phyloP scores from a whole-genome alignment of 2,888 invertebrate species.

The Pecten maximus region DNA sequence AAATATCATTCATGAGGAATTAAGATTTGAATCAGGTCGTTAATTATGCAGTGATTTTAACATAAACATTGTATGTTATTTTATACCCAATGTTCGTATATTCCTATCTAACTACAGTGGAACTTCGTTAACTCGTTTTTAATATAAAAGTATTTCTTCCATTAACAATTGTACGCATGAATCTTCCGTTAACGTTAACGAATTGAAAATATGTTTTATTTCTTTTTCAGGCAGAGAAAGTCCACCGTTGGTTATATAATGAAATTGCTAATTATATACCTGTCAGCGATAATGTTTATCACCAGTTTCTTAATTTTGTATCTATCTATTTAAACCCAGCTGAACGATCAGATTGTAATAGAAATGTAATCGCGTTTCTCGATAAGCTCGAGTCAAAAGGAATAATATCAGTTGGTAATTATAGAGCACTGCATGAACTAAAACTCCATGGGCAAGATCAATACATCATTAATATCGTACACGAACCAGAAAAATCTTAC shows the following conservation, averaged over 20 bases:
- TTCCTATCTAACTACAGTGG: no score
- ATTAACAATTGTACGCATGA: no score
- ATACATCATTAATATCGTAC: neutral
- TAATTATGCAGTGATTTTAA: no score
- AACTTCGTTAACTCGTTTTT: no score
- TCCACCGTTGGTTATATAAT: neutral
- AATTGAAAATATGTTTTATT: no score
- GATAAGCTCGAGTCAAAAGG: neutral
- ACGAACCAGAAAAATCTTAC: neutral
- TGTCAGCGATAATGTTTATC: neutral
- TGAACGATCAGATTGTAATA: neutral
- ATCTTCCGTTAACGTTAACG: no score
- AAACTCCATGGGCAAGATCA: neutral
- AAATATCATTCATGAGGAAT: no score
- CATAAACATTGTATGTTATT: no score
- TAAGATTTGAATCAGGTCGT: no score
- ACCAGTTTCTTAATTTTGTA: neutral
- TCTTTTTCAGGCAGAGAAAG: neutral
- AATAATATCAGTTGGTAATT: neutral
- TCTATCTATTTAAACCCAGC: neutral
- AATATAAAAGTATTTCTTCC: no score
- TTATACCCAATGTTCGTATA: no score
- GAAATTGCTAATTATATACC: neutral
- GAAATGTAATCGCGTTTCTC: neutral
- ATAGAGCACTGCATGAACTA: neutral